Evolutionary conservation across 2,797 vertebrate species (phyloP), one percentile per base, ranked within the genome.

Genomic region (Sebastes trivittatus): DNA sequence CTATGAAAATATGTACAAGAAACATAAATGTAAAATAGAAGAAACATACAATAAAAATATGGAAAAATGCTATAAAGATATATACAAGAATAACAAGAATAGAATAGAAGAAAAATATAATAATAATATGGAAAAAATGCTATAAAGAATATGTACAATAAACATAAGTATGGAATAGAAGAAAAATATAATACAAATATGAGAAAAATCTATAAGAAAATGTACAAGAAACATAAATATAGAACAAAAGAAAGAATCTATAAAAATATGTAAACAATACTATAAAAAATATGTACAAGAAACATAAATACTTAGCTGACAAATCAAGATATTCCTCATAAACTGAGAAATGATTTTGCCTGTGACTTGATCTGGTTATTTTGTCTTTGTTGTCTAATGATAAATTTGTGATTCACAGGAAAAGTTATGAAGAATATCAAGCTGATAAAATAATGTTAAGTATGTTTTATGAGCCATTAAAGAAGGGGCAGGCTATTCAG

Each of bases 51-150:
- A 46, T 18, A 18, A 18, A 46, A 18, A 46, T 46, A 46, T 18
- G 6, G 3, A 7, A 46, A 46, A 46, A 46, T 46, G 2, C 38
- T 16, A 46, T 16, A 46, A 46, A 46, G 0, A 38, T 38, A 38
- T 38, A 0, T 0, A 14, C 38, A 42, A 42, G 38, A 34, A 34
- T 34, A 0, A 34, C 9, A 34, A 34, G 32, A 0, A 32, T 0
- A 32, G 38, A 42, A 16, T 42, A 42, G 38, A 16, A 42, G 38
- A 42, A 42, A 42, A 42, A 42, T 42, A 42, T 3, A 42, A 42
- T 42, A 16, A 16, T 3, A 42, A 42, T 46, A 42, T 42, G 38
- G 14, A 7, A 7, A 46, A 16, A 7, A 18, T 18, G 3, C 6
- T 46, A 7, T 16, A 46, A 16, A 7, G 0, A 42, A 46, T 46